phyloP scores from a whole-genome alignment of 2,797 vertebrate species.

The Hoplostethus mediterraneus region DNA sequence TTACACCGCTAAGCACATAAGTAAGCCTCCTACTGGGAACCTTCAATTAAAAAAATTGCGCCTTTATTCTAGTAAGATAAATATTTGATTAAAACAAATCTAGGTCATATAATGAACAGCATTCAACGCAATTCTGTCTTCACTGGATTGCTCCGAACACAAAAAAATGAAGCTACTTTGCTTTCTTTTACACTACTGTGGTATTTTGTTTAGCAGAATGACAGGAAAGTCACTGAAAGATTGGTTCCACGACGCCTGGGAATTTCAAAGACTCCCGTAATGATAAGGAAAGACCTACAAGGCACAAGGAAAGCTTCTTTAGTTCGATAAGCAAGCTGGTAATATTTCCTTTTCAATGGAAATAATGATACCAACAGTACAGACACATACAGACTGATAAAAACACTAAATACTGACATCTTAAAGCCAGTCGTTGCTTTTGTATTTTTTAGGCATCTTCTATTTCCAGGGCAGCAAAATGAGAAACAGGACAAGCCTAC shows the following conservation, averaged over 20 bases:
- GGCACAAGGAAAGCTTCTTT: slow-evolving; percentile 1
- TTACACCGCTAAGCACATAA: slow-evolving; percentile 16
- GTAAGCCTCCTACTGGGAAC: neutral
- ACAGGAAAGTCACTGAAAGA: slow-evolving; percentile 28
- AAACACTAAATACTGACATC: too few relatives aligned
- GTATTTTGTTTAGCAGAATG: slow-evolving; percentile 29
- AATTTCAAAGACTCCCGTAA: slow-evolving; percentile 35
- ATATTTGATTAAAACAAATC: slow-evolving; percentile 27
- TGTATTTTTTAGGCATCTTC: too few relatives aligned
- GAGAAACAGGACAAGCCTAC: too few relatives aligned
- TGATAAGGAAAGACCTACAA: slow-evolving; percentile 24
- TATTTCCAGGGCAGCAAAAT: too few relatives aligned
- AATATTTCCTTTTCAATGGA: too few relatives aligned
- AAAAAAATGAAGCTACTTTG: neutral
- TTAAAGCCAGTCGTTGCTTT: too few relatives aligned
- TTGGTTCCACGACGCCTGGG: slow-evolving; percentile 14
- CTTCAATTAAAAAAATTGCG: slow-evolving; percentile 24
- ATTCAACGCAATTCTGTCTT: slow-evolving; percentile 12
- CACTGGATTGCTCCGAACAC: neutral
- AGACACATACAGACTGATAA: neutral
- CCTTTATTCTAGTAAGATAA: slow-evolving; percentile 13
- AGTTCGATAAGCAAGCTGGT: neutral
- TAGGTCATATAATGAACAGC: slow-evolving; percentile 17
- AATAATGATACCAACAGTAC: neutral
- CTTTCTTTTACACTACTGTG: slow-evolving; percentile 14